phyloP scores from a whole-genome alignment of 2,888 invertebrate genomes.

The Lordiphosa fenestrarum region DNA sequence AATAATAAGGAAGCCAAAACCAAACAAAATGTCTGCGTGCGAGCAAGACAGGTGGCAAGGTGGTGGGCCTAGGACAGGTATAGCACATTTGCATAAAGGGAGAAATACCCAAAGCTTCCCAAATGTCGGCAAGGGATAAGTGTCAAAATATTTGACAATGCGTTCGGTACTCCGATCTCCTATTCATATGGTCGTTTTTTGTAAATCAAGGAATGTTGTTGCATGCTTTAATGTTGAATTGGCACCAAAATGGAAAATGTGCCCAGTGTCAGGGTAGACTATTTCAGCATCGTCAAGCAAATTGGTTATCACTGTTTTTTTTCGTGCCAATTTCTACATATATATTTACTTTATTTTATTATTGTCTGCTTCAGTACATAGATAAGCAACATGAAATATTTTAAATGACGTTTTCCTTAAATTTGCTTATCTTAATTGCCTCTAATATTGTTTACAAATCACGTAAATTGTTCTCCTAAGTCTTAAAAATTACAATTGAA shows the following conservation, averaged over 20 bases:
- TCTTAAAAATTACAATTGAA: constrained; percentile 5
- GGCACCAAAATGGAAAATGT: constrained; percentile 6
- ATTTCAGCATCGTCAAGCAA: constrained; percentile 62
- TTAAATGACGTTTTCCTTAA: constrained; percentile 38
- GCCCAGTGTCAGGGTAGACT: constrained; percentile 56
- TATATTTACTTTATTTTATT: constrained; percentile 69
- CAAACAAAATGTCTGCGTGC: constrained; percentile 40
- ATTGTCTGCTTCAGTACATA: constrained; percentile 63
- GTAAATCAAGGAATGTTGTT: constrained; percentile 55
- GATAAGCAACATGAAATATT: constrained; percentile 46
- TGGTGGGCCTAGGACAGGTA: constrained; percentile 39
- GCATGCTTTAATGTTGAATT: constrained; percentile 65
- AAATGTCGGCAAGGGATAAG: constrained; percentile 61
- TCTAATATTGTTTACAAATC: constrained; percentile 50
- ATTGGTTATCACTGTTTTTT: constrained; percentile 30
- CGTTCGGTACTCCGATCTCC: constrained; percentile 43
- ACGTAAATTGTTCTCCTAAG: constrained; percentile 31
- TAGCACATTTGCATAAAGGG: constrained; percentile 44
- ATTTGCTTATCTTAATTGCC: constrained; percentile 56
- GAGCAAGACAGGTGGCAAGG: constrained; percentile 68
- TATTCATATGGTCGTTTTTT: constrained; percentile 44
- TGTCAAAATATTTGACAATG: constrained; percentile 77
- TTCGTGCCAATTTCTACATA: constrained; percentile 14
- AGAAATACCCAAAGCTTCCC: neutral
- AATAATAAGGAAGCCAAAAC: too few relatives aligned